Evolutionary conservation across 37 sponge, comb jelly and placozoan genomes (phyloP).

Genomic region (Cladorhizidae sp.): DNA sequence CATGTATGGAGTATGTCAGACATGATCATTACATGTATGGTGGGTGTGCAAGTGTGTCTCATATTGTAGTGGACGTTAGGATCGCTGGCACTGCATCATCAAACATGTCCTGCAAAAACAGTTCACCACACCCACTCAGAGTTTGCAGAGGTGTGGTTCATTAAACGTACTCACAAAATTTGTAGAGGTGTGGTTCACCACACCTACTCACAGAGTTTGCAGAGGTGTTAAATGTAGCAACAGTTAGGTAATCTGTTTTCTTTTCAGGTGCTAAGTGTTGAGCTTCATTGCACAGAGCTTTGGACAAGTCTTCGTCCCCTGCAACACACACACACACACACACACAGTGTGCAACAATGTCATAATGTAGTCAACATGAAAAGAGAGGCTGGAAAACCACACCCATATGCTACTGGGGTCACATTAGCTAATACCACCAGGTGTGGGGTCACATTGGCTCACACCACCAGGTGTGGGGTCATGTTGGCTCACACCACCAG

Average conservation of each 20-base stretch:
- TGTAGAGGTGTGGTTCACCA: too few relatives aligned
- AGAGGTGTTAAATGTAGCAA: background rate
- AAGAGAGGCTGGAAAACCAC: too few relatives aligned
- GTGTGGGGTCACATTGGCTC: background rate
- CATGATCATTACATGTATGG: background rate
- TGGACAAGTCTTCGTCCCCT: constrained; percentile 50
- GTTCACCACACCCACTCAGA: background rate
- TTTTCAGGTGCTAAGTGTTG: background rate
- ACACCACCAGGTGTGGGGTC: too few relatives aligned
- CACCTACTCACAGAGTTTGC: background rate
- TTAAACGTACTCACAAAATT: background rate
- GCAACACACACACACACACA: background rate
- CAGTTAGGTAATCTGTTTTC: background rate
- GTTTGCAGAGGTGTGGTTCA: too few relatives aligned
- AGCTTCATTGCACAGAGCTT: constrained; percentile 24
- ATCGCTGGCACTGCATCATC: background rate
- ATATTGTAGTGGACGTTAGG: background rate
- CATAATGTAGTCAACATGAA: too few relatives aligned
- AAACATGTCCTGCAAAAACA: background rate
- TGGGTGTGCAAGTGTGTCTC: background rate
- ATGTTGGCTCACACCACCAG: too few relatives aligned
- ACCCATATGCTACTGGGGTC: background rate
- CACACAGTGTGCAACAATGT: background rate
- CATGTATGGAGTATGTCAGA: too few relatives aligned
- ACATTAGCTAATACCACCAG: background rate